Evolutionary conservation across 2,113 vertebrate genomes (phyloP), one percentile per base, ranked within the genome.

Genomic region (Jacana jacana): DNA sequence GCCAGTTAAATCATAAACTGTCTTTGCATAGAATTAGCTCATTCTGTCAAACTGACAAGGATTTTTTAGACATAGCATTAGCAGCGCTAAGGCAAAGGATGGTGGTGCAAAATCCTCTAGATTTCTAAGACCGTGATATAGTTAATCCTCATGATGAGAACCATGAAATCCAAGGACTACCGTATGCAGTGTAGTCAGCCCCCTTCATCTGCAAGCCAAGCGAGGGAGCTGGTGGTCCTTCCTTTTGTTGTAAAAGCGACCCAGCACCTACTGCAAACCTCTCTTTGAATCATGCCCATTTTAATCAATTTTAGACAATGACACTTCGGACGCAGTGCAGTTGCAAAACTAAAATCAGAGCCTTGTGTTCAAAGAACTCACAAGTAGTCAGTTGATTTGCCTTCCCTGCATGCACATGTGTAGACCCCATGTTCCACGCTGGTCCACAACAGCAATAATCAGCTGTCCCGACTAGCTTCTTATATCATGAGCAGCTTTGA

Each of bases 1-100:
- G 83, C 75, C 91, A 86, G 42, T 92, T 94, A 92, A 93, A 94
- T 92, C 51, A 78, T 54, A 35, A 71, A 93, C 30, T 79, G 31
- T 81, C 83, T 96, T 95, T 95, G 83, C 92, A 94, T 70, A 60
- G 91, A 91, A 91, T 94, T 92, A 94, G 42, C 51, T 95, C 81
- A 92, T 88, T 83, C 83, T 93, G 69, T 92, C 94, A 91, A 81
- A 84, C 35, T 91, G 95, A 86, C 76, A 89, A 52, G 64, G 65
- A 81, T 86, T 78, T 96, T 93, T 81, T 35, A 84, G 55, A 78
- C 51, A 79, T 92, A 88, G 69, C 57, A 60, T 88, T 95, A 94
- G 44, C 77, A 78, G 42, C 3, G 1, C 52, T 71, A 60, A 95
- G 81, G 64, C 83, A 66, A 48, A 91, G 7, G 23, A 55, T 31